Evolutionary conservation across 92 coral and sea anemone genomes (phyloP), one percentile per base, ranked within the genome.

Genomic region (Micromussa lordhowensis): DNA sequence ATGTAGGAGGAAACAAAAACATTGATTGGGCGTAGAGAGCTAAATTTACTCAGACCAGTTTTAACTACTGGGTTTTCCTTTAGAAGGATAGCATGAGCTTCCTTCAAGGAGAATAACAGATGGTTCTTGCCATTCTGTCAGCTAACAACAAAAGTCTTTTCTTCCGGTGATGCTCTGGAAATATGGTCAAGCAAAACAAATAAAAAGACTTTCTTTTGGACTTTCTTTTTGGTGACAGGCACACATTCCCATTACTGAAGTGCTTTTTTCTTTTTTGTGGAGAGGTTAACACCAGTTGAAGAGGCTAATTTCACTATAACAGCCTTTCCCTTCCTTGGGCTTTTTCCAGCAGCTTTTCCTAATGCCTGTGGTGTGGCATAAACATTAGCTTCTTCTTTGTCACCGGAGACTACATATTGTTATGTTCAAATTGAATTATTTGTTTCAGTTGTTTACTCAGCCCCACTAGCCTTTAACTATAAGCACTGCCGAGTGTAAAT

Each of bases 251-350:
- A 36, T 57, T 82, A 54, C 29, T 57, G 61, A 14, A 54, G 28
- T 38, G 59, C 69, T 49, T 72, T 84, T n/a, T 77, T 84, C 59
- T 69, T 77, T 68, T 85, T 55, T 55, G 82, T 85, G 18, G 88
- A 53, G 51, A 82, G 61, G 24, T 4, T 34, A 80, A 80, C 5
- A 21, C 93, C 91, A 31, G 91, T 48, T 24, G 88, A 29, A 34
- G 93, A 59, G 83, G 95, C 91, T 63, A 91, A 75, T 51, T 91
- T 91, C 10, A 4, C 54, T 24, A 91, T 51, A 28, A 91, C 88
- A 30, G 88, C 91, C 73, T 92, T 92, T 59, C 90, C 80, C 77
- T 92, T 92, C 64, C 91, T 89, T 89, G 95, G 92, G 85, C 95
- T 92, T 86, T 89, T 92, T n/a, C n/a, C n/a, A n/a, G n/a, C n/a